phyloP scores from a whole-genome alignment of 1,140 invertebrate genomes.

The Heliconius hermathena region DNA sequence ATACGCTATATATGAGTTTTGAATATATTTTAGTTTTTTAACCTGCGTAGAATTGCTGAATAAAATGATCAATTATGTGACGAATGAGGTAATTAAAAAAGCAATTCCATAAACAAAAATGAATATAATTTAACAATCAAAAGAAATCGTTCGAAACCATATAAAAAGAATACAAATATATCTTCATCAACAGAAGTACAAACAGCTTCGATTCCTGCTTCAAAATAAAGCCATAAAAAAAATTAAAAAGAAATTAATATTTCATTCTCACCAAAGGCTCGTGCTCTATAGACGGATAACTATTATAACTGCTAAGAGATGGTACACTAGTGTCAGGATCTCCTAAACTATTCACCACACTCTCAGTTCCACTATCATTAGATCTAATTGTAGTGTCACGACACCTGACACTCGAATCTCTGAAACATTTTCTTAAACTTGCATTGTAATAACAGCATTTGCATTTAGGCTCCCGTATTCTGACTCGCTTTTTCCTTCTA shows the following conservation, averaged over 20 bases:
- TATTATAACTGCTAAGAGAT: conserved; percentile 46
- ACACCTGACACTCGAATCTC: neutral
- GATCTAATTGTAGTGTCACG: neutral
- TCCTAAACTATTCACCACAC: conserved; percentile 4
- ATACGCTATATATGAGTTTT: too few species aligned
- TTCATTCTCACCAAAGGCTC: conserved; percentile 46
- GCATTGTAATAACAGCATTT: neutral
- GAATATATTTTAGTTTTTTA: too few species aligned
- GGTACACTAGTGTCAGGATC: conserved; percentile 37
- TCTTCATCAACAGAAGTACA: neutral
- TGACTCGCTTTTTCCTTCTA: neutral
- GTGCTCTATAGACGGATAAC: conserved; percentile 46
- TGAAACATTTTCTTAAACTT: neutral
- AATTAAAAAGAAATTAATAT: neutral
- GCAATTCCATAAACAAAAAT: too few species aligned
- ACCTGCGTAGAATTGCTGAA: too few species aligned
- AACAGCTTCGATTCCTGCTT: neutral
- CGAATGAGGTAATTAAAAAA: too few species aligned
- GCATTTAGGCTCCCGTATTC: conserved; percentile 2
- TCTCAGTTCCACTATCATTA: neutral
- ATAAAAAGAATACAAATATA: neutral
- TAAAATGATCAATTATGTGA: too few species aligned
- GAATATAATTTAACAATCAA: neutral
- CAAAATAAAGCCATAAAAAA: neutral
- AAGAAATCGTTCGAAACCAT: neutral